A percentile compares a stretch with the other conserved stretches of the same genome.
These are phyloP conservation scores for Psylliodes chrysocephalus DNA, from an alignment of 2,888 invertebrate genomes.

Conservation along the genomic window DNA sequence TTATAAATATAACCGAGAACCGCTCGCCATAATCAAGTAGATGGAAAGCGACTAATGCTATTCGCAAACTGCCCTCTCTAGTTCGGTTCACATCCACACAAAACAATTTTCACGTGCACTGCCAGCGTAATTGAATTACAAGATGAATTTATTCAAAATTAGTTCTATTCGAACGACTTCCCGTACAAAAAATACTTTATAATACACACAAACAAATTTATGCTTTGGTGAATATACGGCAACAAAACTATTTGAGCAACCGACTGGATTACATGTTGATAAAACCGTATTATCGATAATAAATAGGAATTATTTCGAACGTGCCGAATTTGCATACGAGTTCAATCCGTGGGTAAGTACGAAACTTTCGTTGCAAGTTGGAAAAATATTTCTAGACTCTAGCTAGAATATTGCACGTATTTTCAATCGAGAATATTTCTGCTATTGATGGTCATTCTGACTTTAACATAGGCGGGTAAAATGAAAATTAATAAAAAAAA, in stretches of 20 bases:
- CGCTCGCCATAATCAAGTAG: slow-evolving; percentile 4
- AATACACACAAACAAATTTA: slow-evolving; percentile 38
- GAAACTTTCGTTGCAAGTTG: too few species aligned
- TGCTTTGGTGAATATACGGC: slow-evolving; percentile 32
- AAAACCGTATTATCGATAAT: slow-evolving; percentile 26
- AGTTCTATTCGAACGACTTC: slow-evolving; percentile 37
- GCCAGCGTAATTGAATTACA: slow-evolving; percentile 30
- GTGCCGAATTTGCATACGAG: slow-evolving; percentile 8
- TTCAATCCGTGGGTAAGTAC: slow-evolving; percentile 14
- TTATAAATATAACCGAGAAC: too few species aligned
- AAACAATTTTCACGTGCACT: slow-evolving; percentile 24
- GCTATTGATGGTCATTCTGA: too few species aligned
- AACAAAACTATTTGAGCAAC: slow-evolving; percentile 34
- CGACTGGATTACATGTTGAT: slow-evolving; percentile 41
- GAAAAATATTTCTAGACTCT: too few species aligned
- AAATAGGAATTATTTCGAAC: slow-evolving; percentile 21
- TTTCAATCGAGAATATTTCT: too few species aligned
- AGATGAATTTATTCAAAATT: slow-evolving; percentile 41
- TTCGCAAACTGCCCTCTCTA: neutral
- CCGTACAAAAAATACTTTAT: slow-evolving; percentile 19
- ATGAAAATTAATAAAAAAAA: too few species aligned
- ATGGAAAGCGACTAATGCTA: too few species aligned
- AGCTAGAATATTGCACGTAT: too few species aligned
- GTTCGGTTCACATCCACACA: slow-evolving; percentile 9
- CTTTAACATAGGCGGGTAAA: too few species aligned